Conservation (phyloP, 2,888 invertebrate species). For the Trypoxylon attenuatum region DNA sequence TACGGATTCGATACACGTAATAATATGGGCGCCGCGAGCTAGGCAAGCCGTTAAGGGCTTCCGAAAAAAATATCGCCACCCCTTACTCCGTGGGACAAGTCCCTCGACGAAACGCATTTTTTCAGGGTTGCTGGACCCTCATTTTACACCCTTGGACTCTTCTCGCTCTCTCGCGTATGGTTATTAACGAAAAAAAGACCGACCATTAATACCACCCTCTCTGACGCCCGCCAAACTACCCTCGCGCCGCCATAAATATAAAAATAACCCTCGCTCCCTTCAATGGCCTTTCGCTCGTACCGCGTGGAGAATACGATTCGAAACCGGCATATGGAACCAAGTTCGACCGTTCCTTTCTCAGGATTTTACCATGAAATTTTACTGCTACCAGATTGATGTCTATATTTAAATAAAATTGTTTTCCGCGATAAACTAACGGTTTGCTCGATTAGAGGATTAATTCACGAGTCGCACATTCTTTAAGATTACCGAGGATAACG, state of each 20-base stretch:
- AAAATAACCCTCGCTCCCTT: constrained; percentile 59
- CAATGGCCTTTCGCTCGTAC: constrained; percentile 42
- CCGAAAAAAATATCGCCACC: constrained; percentile 19
- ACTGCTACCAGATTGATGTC: no score
- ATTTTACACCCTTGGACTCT: constrained; percentile 51
- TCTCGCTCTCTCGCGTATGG: constrained; percentile 55
- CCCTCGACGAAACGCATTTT: constrained; percentile 33
- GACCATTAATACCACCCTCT: constrained; percentile 63
- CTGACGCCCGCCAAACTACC: constrained; percentile 6
- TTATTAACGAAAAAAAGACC: constrained; percentile 64
- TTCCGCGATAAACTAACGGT: no score
- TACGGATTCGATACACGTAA: neutral
- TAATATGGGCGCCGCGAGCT: neutral
- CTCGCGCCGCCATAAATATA: constrained; percentile 61
- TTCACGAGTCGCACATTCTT: no score
- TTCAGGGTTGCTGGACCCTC: constrained; percentile 44
- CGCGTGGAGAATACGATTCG: constrained; percentile 64
- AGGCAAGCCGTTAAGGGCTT: neutral
- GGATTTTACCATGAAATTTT: no score
- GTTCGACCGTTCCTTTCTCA: no score
- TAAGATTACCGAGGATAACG: no score
- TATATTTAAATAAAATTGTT: no score
- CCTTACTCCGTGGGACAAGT: constrained; percentile 3
- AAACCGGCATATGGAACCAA: constrained; percentile 66
- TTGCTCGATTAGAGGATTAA: no score